A percentile compares a stretch with the other conserved stretches of the same genome.
phyloP scores from a whole-genome alignment of 2,888 invertebrate genomes.

The Aphodius granarius region DNA sequence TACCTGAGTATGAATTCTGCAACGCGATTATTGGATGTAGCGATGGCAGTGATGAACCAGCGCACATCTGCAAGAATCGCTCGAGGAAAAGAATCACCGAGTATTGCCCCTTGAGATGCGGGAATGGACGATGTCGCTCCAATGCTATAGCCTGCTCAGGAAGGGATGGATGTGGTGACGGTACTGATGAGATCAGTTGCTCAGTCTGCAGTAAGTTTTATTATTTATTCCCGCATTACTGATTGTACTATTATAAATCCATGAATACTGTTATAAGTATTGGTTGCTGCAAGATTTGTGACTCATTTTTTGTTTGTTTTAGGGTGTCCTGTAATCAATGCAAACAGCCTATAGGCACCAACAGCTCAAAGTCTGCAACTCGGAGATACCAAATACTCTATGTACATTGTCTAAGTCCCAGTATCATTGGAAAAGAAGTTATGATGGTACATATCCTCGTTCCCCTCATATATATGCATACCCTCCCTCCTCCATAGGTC shows the following conservation, averaged over 20 bases:
- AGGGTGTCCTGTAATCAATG: conserved; percentile 38
- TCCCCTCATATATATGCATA: neutral
- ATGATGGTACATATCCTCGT: neutral
- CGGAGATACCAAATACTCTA: conserved; percentile 24
- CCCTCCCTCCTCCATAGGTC: neutral
- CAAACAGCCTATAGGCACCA: conserved; percentile 31
- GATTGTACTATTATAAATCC: too few relatives aligned
- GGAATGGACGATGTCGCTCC: conserved; percentile 84
- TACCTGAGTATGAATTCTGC: conserved; percentile 90
- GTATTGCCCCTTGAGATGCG: conserved; percentile 82
- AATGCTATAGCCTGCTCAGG: conserved; percentile 90
- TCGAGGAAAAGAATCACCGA: conserved; percentile 56
- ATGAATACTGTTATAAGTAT: neutral
- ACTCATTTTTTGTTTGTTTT: conserved; percentile 24
- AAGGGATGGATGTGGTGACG: conserved; percentile 89
- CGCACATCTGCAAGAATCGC: conserved; percentile 71
- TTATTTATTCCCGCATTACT: neutral
- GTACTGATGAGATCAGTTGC: conserved; percentile 84
- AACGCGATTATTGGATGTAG: conserved; percentile 83
- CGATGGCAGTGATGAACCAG: conserved; percentile 88
- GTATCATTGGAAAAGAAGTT: neutral
- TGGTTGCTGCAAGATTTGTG: neutral
- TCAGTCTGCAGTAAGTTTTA: conserved; percentile 80
- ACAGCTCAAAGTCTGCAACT: neutral
- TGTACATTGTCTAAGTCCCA: neutral